phyloP scores from a whole-genome alignment of 2,797 vertebrate species.

The Pangasius djambal region DNA sequence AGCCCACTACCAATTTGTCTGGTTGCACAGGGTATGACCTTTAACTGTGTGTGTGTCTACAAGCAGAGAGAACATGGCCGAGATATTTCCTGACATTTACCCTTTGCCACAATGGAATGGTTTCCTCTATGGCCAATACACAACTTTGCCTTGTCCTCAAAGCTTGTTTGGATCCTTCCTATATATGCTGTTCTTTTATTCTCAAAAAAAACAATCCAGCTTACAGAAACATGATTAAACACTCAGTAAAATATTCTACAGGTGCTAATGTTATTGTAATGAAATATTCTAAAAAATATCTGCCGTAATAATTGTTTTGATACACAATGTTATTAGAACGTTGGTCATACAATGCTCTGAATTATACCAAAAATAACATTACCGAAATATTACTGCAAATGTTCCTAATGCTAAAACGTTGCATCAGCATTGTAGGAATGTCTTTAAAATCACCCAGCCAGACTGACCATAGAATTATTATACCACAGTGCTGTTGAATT shows the following conservation, averaged over 20 bases:
- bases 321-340: neutral
- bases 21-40: slow-evolving; percentile 42
- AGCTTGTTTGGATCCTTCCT: neutral
- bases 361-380: neutral
- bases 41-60: slow-evolving; percentile 30
- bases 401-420: neutral
- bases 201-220: neutral
- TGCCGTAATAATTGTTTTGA: neutral
- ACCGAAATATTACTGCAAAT: neutral
- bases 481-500: neutral
- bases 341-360: neutral
- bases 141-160: neutral
- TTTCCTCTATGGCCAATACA: slow-evolving; percentile 17
- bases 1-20: slow-evolving; percentile 48
- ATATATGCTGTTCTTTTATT: neutral
- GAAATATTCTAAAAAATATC: neutral
- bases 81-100: slow-evolving; percentile 56
- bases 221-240: too few relatives aligned
- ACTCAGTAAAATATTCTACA: neutral
- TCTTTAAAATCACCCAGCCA: neutral
- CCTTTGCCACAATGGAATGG: slow-evolving; percentile 48
- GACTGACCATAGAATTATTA: neutral
- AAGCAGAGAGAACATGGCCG: slow-evolving; percentile 32
- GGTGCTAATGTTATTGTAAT: neutral
- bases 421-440: neutral